Conservation (phyloP, 1,140 invertebrate genomes). For the Vanessa tameamea region DNA sequence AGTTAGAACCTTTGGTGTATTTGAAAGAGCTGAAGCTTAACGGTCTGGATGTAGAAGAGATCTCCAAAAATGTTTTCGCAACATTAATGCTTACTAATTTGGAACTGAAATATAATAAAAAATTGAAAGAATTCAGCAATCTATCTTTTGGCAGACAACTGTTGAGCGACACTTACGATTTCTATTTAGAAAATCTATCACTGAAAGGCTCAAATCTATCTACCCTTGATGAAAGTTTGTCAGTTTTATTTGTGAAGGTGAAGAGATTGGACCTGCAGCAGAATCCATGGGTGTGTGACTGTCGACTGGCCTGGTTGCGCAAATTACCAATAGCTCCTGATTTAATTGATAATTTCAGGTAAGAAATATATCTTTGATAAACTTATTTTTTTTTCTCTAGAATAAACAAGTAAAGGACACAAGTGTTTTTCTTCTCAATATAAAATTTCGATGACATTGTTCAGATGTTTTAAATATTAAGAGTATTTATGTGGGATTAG, state of each 20-base stretch:
- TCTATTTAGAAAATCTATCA: slow-evolving; percentile 18
- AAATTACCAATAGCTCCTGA: slow-evolving; percentile 24
- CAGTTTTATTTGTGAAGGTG: slow-evolving; percentile 27
- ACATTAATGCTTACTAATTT: slow-evolving; percentile 22
- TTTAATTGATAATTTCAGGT: slow-evolving; percentile 28
- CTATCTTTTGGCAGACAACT: slow-evolving; percentile 34
- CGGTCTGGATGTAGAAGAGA: slow-evolving; percentile 30
- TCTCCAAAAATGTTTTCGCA: slow-evolving; percentile 17
- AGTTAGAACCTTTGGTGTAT: not conserved
- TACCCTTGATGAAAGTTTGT: slow-evolving; percentile 26
- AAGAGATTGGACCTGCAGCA: slow-evolving; percentile 29
- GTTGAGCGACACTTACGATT: slow-evolving; percentile 30
- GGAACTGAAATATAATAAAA: slow-evolving; percentile 25
- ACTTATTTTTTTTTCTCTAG: not conserved
- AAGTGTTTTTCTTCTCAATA: too few relatives aligned
- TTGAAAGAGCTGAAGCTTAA: slow-evolving; percentile 32
- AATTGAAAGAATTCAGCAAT: slow-evolving; percentile 33
- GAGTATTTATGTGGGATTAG: too few relatives aligned
- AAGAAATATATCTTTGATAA: not conserved
- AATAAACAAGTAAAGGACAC: not conserved
- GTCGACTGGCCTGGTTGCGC: slow-evolving; percentile 31
- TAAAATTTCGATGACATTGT: too few relatives aligned
- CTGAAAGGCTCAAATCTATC: slow-evolving; percentile 25
- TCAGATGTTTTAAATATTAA: too few relatives aligned
- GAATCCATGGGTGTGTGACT: slow-evolving; percentile 38